These are phyloP conservation scores for Bufotes viridis DNA, from an alignment of 2,797 vertebrate genomes.

Conservation along the genomic window DNA sequence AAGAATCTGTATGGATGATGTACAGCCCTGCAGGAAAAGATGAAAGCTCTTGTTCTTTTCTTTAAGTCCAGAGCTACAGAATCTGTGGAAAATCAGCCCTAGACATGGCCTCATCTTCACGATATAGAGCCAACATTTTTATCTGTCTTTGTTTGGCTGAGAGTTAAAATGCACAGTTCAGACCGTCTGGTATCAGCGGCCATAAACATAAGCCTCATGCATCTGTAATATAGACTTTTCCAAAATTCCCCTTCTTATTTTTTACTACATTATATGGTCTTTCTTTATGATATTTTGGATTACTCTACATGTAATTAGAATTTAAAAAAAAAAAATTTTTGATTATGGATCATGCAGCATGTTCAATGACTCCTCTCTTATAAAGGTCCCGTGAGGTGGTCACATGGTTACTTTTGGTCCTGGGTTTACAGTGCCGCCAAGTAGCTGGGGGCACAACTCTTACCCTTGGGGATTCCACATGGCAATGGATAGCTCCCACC, in stretches of 20 bases:
- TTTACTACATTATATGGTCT: conserved; percentile 36
- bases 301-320: not conserved
- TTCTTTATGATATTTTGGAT: not conserved
- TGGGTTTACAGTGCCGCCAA: no score
- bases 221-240: conserved; percentile 76
- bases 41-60: conserved; percentile 65
- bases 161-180: conserved; percentile 71
- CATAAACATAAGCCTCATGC: conserved; percentile 75
- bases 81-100: conserved; percentile 81
- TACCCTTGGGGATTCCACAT: no score
- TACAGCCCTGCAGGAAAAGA: conserved; percentile 70
- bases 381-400: no score
- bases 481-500: no score
- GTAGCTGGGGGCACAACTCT: no score
- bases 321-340: no score
- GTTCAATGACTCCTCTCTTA: no score
- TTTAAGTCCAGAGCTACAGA: conserved; percentile 76
- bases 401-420: no score
- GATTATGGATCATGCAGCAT: no score
- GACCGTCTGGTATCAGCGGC: conserved; percentile 70
- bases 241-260: conserved; percentile 69
- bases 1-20: conserved; percentile 74
- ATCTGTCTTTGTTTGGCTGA: conserved; percentile 78
- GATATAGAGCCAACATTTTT: conserved; percentile 82
- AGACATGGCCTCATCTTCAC: conserved; percentile 82